A percentile compares a stretch with the other conserved stretches of the same genome.
Conservation (phyloP, 1,140 invertebrate genomes). For the Drosophila sproati region DNA sequence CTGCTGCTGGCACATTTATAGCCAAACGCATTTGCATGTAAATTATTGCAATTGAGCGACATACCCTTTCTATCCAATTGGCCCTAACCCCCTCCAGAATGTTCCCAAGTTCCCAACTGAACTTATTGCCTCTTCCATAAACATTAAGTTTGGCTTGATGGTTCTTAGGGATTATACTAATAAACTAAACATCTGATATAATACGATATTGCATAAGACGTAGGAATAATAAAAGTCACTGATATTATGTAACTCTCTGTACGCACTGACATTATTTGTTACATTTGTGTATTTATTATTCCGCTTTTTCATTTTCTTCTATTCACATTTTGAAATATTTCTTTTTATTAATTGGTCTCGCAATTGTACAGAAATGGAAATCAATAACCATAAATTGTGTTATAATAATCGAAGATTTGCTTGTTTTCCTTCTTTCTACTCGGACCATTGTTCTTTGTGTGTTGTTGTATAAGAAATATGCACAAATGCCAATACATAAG, state of each 20-base stretch:
- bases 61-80: neutral
- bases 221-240: too few species aligned
- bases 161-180: neutral
- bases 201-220: neutral
- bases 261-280: too few species aligned
- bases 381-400: slow-evolving; percentile 53
- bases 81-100: neutral
- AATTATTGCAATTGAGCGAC: slow-evolving; percentile 68
- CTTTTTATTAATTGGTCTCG: slow-evolving; percentile 48
- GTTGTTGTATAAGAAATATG: slow-evolving; percentile 63
- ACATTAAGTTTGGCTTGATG: slow-evolving; percentile 24
- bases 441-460: slow-evolving; percentile 39
- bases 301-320: neutral
- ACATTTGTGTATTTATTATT: neutral
- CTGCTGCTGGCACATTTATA: slow-evolving; percentile 73
- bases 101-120: too few species aligned
- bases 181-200: neutral
- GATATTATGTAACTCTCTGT: neutral
- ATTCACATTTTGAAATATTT: neutral
- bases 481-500: slow-evolving; percentile 34
- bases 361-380: slow-evolving; percentile 43
- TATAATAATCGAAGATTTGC: slow-evolving; percentile 56
- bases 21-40: slow-evolving; percentile 77
- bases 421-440: slow-evolving; percentile 2
- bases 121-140: slow-evolving; percentile 19